Percentiles rank a stretch among this genome's conserved stretches.
phyloP scores from a whole-genome alignment of 1,140 invertebrate species.

The Agrilus planipennis region DNA sequence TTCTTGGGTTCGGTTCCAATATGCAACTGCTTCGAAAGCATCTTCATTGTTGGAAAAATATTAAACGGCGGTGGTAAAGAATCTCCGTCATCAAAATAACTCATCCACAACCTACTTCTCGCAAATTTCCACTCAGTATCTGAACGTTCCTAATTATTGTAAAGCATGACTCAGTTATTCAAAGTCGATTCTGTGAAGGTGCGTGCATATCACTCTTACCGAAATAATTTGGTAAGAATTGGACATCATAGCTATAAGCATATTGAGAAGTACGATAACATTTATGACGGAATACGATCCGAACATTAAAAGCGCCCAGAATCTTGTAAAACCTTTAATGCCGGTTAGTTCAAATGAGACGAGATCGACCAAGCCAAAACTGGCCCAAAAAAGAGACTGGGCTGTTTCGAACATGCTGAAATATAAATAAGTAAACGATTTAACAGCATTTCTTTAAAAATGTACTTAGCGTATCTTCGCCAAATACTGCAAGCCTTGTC shows the following conservation, averaged over 20 bases:
- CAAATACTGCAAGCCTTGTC: slow-evolving; percentile 66
- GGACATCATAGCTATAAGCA: slow-evolving; percentile 86
- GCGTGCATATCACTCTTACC: slow-evolving; percentile 28
- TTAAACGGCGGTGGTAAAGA: slow-evolving; percentile 81
- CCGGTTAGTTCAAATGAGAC: slow-evolving; percentile 63
- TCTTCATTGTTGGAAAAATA: slow-evolving; percentile 49
- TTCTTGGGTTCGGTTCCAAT: neutral
- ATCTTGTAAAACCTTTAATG: slow-evolving; percentile 66
- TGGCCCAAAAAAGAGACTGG: slow-evolving; percentile 83
- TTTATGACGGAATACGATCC: slow-evolving; percentile 74
- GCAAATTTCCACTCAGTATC: slow-evolving; percentile 91
- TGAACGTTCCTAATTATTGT: slow-evolving; percentile 64
- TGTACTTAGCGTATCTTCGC: slow-evolving; percentile 54
- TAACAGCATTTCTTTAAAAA: slow-evolving; percentile 3
- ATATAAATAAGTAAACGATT: slow-evolving; percentile 18
- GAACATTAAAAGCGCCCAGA: slow-evolving; percentile 73
- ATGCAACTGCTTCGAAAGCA: neutral
- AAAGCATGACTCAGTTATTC: slow-evolving; percentile 5
- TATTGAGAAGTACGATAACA: slow-evolving; percentile 73
- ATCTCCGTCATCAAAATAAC: slow-evolving; percentile 78
- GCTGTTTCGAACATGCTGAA: slow-evolving; percentile 75
- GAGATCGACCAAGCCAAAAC: slow-evolving; percentile 73
- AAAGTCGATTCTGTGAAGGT: neutral
- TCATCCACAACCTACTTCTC: slow-evolving; percentile 76
- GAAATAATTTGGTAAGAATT: slow-evolving; percentile 74